Percentiles rank a stretch among this genome's conserved stretches.
phyloP scores from a whole-genome alignment of 1,140 invertebrate species.

The Drosophila carrolli region DNA sequence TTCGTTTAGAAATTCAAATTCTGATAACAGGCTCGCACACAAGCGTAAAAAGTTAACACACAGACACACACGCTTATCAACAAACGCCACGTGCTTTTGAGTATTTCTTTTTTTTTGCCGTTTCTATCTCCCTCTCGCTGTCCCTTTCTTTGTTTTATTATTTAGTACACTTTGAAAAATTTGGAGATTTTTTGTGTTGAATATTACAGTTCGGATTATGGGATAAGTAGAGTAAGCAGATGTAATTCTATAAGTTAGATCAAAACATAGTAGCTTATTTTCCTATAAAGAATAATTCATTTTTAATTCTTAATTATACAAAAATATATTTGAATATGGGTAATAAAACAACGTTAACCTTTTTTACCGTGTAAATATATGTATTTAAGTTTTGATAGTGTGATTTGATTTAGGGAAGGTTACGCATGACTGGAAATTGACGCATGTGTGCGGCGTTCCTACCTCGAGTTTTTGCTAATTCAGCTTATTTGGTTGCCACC shows the following conservation, averaged over 20 bases:
- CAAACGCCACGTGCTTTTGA: slow-evolving; percentile 45
- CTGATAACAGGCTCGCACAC: slow-evolving; percentile 22
- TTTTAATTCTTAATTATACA: no score
- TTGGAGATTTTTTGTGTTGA: neutral
- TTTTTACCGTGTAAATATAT: neutral
- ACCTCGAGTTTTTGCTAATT: slow-evolving; percentile 26
- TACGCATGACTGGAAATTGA: slow-evolving; percentile 47
- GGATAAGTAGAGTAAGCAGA: no score
- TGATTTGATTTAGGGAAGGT: slow-evolving; percentile 25
- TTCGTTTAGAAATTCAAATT: slow-evolving; percentile 14
- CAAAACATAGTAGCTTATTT: no score
- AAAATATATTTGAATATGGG: no score
- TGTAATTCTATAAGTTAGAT: no score
- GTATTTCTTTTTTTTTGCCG: neutral
- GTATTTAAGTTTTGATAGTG: slow-evolving; percentile 14
- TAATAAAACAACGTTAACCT: no score
- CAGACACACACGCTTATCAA: slow-evolving; percentile 28
- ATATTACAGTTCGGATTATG: no score
- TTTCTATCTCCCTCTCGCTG: slow-evolving; percentile 13
- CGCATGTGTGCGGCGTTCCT: slow-evolving; percentile 19
- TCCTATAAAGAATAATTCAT: no score
- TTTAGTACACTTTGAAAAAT: neutral
- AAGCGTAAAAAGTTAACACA: neutral
- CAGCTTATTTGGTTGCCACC: slow-evolving; percentile 33
- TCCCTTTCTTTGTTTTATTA: neutral